phyloP scores from a whole-genome alignment of 2,888 invertebrate genomes.

The Hypomecis punctinalis region DNA sequence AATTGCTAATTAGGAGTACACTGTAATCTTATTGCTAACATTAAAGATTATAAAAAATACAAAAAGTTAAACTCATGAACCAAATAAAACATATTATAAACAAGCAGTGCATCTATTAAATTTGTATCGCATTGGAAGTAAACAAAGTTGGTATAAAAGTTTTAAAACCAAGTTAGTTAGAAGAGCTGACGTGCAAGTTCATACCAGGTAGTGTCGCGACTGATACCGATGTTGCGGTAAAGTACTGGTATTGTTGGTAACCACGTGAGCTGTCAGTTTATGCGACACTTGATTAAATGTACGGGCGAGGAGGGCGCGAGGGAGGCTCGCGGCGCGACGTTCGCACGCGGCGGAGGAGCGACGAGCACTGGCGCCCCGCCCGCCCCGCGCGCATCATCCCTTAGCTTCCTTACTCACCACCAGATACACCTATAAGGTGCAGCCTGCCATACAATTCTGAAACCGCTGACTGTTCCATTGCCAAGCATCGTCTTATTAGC shows the following conservation, averaged over 20 bases:
- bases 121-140: slow-evolving; percentile 23
- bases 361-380: slow-evolving; percentile 75
- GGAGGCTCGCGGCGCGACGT: slow-evolving; percentile 59
- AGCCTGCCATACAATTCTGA: slow-evolving; percentile 56
- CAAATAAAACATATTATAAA: slow-evolving; percentile 11
- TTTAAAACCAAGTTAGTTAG: slow-evolving; percentile 26
- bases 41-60: not conserved
- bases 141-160: slow-evolving; percentile 30
- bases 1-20: not conserved
- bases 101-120: slow-evolving; percentile 16
- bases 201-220: slow-evolving; percentile 63
- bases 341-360: slow-evolving; percentile 73
- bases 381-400: slow-evolving; percentile 67
- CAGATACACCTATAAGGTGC: slow-evolving; percentile 67
- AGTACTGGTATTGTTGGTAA: slow-evolving; percentile 49
- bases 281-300: slow-evolving; percentile 78
- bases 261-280: slow-evolving; percentile 73
- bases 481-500: slow-evolving; percentile 74
- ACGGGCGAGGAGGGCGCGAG: slow-evolving; percentile 55
- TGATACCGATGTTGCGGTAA: slow-evolving; percentile 30
- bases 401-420: slow-evolving; percentile 56
- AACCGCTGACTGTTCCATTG: slow-evolving; percentile 70
- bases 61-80: slow-evolving; percentile 5
- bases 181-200: slow-evolving; percentile 33
- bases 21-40: not conserved